Percentiles rank a stretch among this genome's conserved stretches.
phyloP scores from a whole-genome alignment of 1,140 invertebrate genomes.

The Reticulitermes speratus region DNA sequence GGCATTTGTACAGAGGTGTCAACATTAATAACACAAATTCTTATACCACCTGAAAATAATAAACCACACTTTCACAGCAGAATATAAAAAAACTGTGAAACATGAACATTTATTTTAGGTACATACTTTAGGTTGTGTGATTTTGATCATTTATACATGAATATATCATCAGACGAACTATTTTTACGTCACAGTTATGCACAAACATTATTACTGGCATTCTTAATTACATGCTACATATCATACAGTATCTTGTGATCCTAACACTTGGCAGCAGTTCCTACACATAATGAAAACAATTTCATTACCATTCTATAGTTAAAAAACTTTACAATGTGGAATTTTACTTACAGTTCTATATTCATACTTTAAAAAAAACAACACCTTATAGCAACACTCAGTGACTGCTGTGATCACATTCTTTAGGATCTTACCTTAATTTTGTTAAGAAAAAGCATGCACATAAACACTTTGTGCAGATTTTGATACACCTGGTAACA shows the following conservation, averaged over 20 bases:
- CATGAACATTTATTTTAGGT: not conserved
- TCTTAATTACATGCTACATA: not conserved
- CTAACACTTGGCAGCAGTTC: not conserved
- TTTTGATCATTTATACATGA: not conserved
- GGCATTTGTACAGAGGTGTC: slow-evolving; percentile 1
- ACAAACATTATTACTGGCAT: not conserved
- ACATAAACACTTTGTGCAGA: not conserved
- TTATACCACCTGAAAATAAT: slow-evolving; percentile 8
- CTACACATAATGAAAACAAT: not conserved
- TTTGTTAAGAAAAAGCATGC: not conserved
- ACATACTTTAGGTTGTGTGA: not conserved
- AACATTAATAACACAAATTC: slow-evolving; percentile 18
- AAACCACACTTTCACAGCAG: not conserved
- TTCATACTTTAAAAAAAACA: not conserved
- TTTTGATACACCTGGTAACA: not conserved
- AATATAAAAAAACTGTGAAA: slow-evolving; percentile 1
- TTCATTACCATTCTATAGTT: not conserved
- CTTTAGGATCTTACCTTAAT: not conserved
- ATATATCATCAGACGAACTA: not conserved
- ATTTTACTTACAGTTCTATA: not conserved
- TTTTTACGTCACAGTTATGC: not conserved
- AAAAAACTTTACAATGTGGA: not conserved
- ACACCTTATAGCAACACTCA: not conserved
- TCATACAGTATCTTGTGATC: not conserved
- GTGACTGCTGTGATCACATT: slow-evolving; percentile 10